Evolutionary conservation across 2,888 invertebrate species (phyloP).

Genomic region (Lasioglossum leucozonium): DNA sequence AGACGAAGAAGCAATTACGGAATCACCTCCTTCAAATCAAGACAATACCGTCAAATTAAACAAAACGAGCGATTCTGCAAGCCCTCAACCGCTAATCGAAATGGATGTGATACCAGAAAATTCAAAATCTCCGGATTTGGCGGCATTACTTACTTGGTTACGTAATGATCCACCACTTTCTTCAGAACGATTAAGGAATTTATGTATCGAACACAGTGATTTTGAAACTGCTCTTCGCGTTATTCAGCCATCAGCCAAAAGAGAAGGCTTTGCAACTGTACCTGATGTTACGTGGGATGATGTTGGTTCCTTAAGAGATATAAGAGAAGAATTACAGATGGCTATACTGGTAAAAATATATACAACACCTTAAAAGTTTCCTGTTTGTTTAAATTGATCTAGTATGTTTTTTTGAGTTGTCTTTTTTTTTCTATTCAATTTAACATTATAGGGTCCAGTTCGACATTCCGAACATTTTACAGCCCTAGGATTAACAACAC

Average conservation of each 20-base stretch:
- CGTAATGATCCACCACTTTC: slow-evolving; percentile 88
- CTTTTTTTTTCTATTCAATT: slow-evolving; percentile 12
- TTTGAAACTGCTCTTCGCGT: slow-evolving; percentile 91
- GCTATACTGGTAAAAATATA: slow-evolving; percentile 90
- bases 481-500: slow-evolving; percentile 91
- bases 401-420: slow-evolving; percentile 2
- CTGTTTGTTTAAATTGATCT: background rate
- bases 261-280: slow-evolving; percentile 98
- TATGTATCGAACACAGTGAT: slow-evolving; percentile 91
- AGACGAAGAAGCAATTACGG: slow-evolving; percentile 37
- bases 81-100: slow-evolving; percentile 27
- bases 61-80: slow-evolving; percentile 35
- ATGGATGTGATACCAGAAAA: slow-evolving; percentile 62
- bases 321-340: slow-evolving; percentile 95
- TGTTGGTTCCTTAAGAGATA: slow-evolving; percentile 95
- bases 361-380: background rate
- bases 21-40: slow-evolving; percentile 40
- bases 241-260: slow-evolving; percentile 96
- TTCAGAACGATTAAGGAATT: slow-evolving; percentile 87
- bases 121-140: slow-evolving; percentile 79
- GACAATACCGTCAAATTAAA: slow-evolving; percentile 31
- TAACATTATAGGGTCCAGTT: slow-evolving; percentile 91
- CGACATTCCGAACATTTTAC: slow-evolving; percentile 93
- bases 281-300: slow-evolving; percentile 99
- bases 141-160: slow-evolving; percentile 88